A percentile compares a stretch with the other conserved stretches of the same genome.
Evolutionary conservation across 2,113 vertebrate species (phyloP).

Genomic region (Macrotus californicus): DNA sequence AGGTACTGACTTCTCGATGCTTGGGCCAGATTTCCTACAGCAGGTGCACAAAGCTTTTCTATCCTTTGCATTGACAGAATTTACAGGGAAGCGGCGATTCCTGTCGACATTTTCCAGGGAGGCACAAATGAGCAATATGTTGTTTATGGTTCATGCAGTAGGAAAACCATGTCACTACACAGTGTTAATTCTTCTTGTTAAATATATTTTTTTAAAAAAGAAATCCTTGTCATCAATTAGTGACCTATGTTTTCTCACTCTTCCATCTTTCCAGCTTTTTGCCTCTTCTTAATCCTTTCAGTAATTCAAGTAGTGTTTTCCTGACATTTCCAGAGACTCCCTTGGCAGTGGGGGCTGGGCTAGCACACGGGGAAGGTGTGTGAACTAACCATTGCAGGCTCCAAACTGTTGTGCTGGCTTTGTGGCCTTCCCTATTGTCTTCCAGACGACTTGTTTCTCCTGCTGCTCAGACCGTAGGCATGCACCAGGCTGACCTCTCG

Average conservation of each 20-base stretch:
- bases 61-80: slow-evolving; percentile 27
- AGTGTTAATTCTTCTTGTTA: neutral
- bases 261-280: neutral
- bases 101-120: neutral
- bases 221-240: neutral
- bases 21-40: slow-evolving; percentile 1
- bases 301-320: slow-evolving; percentile 8
- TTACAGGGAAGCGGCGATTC: neutral
- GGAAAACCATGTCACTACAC: neutral
- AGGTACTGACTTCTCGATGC: neutral
- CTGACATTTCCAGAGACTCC: neutral
- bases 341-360: neutral
- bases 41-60: neutral
- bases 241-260: neutral
- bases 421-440: neutral
- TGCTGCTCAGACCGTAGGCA: neutral
- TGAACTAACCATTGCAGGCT: neutral
- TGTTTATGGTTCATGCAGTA: accelerated
- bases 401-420: neutral
- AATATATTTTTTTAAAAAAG: neutral
- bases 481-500: neutral
- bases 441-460: neutral
- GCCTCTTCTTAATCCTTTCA: neutral
- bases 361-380: accelerated
- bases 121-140: neutral